Evolutionary conservation across 2,888 invertebrate genomes (phyloP), one percentile per base, ranked within the genome.

Genomic region (Nomada goodeniana): DNA sequence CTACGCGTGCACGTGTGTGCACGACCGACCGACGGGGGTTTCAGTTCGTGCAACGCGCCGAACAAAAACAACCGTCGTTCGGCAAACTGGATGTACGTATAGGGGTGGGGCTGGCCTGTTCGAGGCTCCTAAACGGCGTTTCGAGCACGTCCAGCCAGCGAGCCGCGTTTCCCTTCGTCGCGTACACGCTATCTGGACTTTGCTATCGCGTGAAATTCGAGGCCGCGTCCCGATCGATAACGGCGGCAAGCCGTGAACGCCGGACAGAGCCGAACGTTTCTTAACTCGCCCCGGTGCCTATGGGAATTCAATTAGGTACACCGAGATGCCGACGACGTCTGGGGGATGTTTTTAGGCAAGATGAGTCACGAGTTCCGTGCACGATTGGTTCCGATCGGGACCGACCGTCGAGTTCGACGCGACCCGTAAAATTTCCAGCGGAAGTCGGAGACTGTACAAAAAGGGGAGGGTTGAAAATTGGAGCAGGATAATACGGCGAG

Each of bases 31-130:
- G 81, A 76, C 69, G 81, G 74, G 73, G 71, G 64, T 64, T 74
- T 50, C 76, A 64, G 73, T 36, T 65, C 81, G 83, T 76, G 82
- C 79, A 74, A 78, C 78, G 85, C 82, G 85, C 13, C 80, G 83
- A 85, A 86, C 86, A 86, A 87, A 86, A 87, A 86, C 87, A 82
- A 87, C 71, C 86, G 83, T 57, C 81, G 79, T 80, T 86, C 74
- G 81, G 59, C 86, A 77, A 81, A 78, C 76, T 75, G 76, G 80
- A 84, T 85, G 72, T 69, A 71, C 61, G 53, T 20, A 64, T 55
- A 70, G 71, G 76, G 71, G 76, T 77, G 75, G 75, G 75, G 77
- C 44, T 20, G 26, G 47, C 26, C 73, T 75, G 69, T 79, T 73
- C 78, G 82, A 87, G 86, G 87, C 76, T 80, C 80, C 87, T 75